Conservation (phyloP, 2,113 vertebrate genomes). For the Burhinus oedicnemus region DNA sequence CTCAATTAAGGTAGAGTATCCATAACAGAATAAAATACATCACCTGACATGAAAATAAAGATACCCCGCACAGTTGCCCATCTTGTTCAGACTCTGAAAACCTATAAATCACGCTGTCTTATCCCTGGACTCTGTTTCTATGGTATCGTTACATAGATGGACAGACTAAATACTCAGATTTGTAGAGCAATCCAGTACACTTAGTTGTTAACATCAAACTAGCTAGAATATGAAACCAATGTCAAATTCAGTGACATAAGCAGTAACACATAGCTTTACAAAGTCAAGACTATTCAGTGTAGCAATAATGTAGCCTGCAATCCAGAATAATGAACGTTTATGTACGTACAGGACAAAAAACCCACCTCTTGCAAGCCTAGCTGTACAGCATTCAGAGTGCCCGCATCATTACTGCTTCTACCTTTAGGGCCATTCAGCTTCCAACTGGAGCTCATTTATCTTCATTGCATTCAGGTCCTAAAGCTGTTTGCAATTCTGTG, state of each 20-base stretch:
- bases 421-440: neutral
- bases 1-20: neutral
- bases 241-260: neutral
- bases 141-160: neutral
- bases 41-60: neutral
- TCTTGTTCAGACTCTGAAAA: neutral
- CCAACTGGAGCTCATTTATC: slow-evolving; percentile 46
- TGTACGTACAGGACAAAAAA: neutral
- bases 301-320: neutral
- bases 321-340: neutral
- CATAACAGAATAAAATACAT: neutral
- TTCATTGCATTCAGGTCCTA: slow-evolving; percentile 31
- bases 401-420: neutral
- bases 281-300: neutral
- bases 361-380: neutral
- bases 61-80: neutral
- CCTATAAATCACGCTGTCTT: neutral
- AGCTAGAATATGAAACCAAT: neutral
- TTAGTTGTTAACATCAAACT: neutral
- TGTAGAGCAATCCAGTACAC: neutral
- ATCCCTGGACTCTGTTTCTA: neutral
- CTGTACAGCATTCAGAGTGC: neutral
- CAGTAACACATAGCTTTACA: neutral
- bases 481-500: slow-evolving; percentile 30
- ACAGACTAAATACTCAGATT: neutral